Percentiles rank a stretch among this genome's conserved stretches.
These are phyloP conservation scores for Sphaeramia orbicularis DNA, from an alignment of 2,797 vertebrate species.

Conservation along the genomic window DNA sequence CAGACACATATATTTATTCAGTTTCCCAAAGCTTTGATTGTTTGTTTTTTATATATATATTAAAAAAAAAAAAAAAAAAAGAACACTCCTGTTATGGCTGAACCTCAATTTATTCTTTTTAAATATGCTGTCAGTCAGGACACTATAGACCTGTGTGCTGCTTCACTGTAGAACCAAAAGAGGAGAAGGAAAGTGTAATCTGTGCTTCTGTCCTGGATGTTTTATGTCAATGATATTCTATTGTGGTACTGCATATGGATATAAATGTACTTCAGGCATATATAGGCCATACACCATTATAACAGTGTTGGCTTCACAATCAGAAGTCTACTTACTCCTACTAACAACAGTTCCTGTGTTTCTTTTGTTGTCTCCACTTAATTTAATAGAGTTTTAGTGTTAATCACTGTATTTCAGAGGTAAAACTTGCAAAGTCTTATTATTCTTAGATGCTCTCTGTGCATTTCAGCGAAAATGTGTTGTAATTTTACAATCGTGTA, in stretches of 20 bases:
- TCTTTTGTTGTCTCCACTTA: constrained; percentile 3
- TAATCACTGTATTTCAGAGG: too few relatives aligned
- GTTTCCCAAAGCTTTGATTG: background rate
- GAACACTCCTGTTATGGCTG: constrained; percentile 12
- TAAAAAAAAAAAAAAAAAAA: too few relatives aligned
- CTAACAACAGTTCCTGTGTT: constrained; percentile 14
- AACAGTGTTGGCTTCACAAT: constrained; percentile 31
- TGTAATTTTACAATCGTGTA: constrained; percentile 26
- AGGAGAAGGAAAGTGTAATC: constrained; percentile 8
- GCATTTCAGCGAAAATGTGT: constrained; percentile 32
- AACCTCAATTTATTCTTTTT: constrained; percentile 20
- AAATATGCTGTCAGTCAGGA: constrained; percentile 20
- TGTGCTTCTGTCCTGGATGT: constrained; percentile 15
- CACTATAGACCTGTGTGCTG: background rate
- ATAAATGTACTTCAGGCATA: constrained; percentile 41
- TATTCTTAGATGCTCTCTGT: constrained; percentile 8
- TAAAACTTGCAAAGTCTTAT: too few relatives aligned
- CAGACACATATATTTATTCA: background rate
- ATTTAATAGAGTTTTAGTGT: constrained; percentile 5
- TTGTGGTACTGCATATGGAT: constrained; percentile 17
- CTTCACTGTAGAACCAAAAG: constrained; percentile 38
- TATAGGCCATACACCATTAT: constrained; percentile 56
- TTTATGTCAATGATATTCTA: constrained; percentile 5
- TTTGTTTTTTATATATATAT: too few relatives aligned
- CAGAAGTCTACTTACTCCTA: constrained; percentile 18